phyloP scores from a whole-genome alignment of 2,888 invertebrate genomes.

The Hedychridium roseum region DNA sequence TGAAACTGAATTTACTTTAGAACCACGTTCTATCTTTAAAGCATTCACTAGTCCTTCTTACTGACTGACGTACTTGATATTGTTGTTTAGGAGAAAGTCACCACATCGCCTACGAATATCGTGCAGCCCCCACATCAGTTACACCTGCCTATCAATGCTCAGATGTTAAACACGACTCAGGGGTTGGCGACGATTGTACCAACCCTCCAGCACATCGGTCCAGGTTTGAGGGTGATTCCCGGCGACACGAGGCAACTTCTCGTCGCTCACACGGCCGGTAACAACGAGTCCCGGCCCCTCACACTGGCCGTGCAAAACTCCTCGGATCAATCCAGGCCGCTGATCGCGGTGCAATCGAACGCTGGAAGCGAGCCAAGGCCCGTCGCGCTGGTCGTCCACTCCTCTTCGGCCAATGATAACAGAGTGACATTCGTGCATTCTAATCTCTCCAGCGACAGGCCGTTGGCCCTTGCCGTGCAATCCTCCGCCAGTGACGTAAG shows the following conservation, averaged over 20 bases:
- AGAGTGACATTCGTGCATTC: constrained; percentile 61
- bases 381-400: constrained; percentile 60
- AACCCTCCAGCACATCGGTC: constrained; percentile 58
- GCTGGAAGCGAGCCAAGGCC: constrained; percentile 58
- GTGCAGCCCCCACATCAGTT: constrained; percentile 55
- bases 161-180: constrained; percentile 59
- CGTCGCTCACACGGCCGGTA: constrained; percentile 55
- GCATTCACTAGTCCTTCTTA: background rate
- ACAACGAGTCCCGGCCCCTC: constrained; percentile 53
- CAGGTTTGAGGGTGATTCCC: constrained; percentile 57
- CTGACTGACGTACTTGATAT: background rate
- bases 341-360: constrained; percentile 58
- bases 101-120: constrained; percentile 46
- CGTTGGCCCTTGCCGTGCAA: constrained; percentile 61
- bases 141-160: constrained; percentile 58
- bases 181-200: constrained; percentile 60
- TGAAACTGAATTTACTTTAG: background rate
- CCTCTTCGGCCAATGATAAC: constrained; percentile 59
- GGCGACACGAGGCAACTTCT: constrained; percentile 58
- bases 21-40: background rate
- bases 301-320: constrained; percentile 53
- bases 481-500: constrained; percentile 57
- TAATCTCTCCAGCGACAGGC: constrained; percentile 59
- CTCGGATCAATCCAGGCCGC: constrained; percentile 50
- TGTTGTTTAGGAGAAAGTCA: constrained; percentile 50